phyloP scores from a whole-genome alignment of 2,888 invertebrate species.

The Mythimna ferrago region DNA sequence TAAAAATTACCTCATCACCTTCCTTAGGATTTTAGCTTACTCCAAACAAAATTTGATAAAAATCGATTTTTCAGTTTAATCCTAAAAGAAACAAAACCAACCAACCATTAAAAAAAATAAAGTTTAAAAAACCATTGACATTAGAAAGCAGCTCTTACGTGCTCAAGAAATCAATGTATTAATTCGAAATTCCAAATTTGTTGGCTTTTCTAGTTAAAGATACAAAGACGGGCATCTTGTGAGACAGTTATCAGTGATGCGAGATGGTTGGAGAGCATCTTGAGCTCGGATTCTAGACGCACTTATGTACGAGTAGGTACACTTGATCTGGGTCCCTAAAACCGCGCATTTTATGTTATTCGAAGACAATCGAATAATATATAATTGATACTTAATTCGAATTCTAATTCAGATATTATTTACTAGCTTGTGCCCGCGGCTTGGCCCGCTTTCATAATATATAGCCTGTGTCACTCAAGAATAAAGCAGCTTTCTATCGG shows the following conservation, averaged over 20 bases:
- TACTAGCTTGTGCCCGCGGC: no score
- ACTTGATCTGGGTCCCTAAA: slow-evolving; percentile 33
- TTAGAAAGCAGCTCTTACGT: background rate
- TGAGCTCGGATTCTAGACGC: slow-evolving; percentile 53
- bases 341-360: slow-evolving; percentile 4
- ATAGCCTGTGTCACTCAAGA: no score
- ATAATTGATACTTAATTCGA: background rate
- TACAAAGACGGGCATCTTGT: slow-evolving; percentile 43
- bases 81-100: no score
- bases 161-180: background rate
- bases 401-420: no score
- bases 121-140: no score
- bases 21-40: no score
- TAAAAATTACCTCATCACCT: no score
- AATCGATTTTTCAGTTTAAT: no score
- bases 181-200: slow-evolving; percentile 12
- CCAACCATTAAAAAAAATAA: no score
- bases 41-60: no score
- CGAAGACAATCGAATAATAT: background rate
- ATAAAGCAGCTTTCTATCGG: no score
- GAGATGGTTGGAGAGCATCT: slow-evolving; percentile 60
- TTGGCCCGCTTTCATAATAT: no score
- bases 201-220: slow-evolving; percentile 16
- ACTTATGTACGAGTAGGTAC: slow-evolving; percentile 37
- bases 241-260: slow-evolving; percentile 61